phyloP scores from a whole-genome alignment of 2,113 vertebrate species.

The Brachionichthys hirsutus region DNA sequence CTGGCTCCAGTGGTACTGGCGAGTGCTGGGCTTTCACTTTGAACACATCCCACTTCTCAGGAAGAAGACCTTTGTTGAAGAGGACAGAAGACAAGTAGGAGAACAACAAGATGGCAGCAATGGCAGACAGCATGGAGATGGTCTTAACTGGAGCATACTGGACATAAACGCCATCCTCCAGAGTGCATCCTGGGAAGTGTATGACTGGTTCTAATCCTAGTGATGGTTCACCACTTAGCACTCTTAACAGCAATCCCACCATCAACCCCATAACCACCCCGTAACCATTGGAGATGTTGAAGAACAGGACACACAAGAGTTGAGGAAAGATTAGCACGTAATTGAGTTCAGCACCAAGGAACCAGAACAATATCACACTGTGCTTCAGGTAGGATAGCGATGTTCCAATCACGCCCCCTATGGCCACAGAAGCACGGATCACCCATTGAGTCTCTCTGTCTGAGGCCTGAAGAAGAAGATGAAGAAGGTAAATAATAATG shows the following conservation, averaged over 20 bases:
- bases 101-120: constrained; percentile 43
- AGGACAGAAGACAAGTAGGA: constrained; percentile 56
- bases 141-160: constrained; percentile 76
- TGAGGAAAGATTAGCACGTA: constrained; percentile 32
- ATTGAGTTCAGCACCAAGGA: too few species aligned
- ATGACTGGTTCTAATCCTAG: constrained; percentile 57
- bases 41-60: constrained; percentile 68
- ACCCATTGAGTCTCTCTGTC: too few species aligned
- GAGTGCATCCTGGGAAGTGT: constrained; percentile 66
- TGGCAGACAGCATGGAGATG: constrained; percentile 59
- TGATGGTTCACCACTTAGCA: constrained; percentile 71
- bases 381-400: too few species aligned
- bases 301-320: constrained; percentile 63
- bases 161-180: constrained; percentile 41
- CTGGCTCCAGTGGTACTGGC: neutral
- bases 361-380: too few species aligned
- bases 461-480: too few species aligned
- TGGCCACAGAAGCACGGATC: too few species aligned
- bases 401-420: too few species aligned
- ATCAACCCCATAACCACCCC: constrained; percentile 67
- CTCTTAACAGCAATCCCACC: constrained; percentile 64
- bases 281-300: constrained; percentile 66
- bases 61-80: constrained; percentile 69
- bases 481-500: too few species aligned
- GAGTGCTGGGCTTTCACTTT: constrained; percentile 1